Percentiles rank a stretch among this genome's conserved stretches.
phyloP scores from a whole-genome alignment of 2,797 vertebrate genomes.

The Falco concolor region DNA sequence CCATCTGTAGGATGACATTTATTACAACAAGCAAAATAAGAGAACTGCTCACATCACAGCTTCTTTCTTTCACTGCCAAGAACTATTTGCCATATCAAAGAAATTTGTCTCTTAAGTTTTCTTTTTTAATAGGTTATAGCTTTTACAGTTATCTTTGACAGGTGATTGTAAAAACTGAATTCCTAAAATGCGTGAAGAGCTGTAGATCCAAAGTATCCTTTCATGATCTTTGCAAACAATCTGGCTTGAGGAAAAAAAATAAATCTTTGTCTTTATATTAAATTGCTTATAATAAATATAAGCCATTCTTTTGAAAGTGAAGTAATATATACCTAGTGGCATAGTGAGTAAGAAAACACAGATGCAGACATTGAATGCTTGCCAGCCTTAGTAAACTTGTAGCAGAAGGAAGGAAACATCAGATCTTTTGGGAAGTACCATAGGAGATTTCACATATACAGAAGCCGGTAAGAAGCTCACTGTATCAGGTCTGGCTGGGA shows the following conservation, averaged over 20 bases:
- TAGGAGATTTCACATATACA: background rate
- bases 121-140: background rate
- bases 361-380: background rate
- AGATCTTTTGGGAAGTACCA: background rate
- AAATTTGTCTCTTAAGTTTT: slow-evolving; percentile 33
- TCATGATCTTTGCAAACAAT: background rate
- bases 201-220: background rate
- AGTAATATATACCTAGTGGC: background rate
- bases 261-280: background rate
- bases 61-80: slow-evolving; percentile 44
- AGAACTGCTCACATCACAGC: slow-evolving; percentile 44
- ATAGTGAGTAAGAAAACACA: background rate
- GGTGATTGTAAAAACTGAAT: background rate
- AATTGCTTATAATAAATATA: background rate
- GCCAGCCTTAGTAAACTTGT: background rate
- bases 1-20: slow-evolving; percentile 52
- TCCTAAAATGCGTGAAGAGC: background rate
- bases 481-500: background rate
- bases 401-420: background rate
- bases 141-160: background rate
- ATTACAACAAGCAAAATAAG: slow-evolving; percentile 57
- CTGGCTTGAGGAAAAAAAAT: background rate
- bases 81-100: slow-evolving; percentile 26
- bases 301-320: background rate
- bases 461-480: background rate